Evolutionary conservation across 1,140 invertebrate genomes (phyloP).

Genomic region (Hylaeus anthracinus): DNA sequence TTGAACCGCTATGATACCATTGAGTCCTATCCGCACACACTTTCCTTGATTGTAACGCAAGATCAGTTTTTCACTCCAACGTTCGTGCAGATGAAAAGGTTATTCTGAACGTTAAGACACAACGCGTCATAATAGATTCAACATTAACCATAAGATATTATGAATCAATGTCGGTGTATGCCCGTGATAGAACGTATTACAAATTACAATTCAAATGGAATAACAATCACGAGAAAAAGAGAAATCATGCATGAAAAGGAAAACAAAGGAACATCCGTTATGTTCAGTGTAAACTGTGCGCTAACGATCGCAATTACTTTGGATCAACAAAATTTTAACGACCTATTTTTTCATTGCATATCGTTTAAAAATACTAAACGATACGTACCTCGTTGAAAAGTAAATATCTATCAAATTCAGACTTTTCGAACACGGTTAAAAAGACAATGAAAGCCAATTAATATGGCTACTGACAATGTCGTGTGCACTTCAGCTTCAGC

Average conservation of each 20-base stretch:
- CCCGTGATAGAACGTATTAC: not conserved
- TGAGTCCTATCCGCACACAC: not conserved
- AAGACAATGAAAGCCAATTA: slow-evolving; percentile 27
- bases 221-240: not conserved
- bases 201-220: not conserved
- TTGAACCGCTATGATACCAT: not conserved
- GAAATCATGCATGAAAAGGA: not conserved
- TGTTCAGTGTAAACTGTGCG: not conserved
- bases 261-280: not conserved
- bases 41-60: not conserved
- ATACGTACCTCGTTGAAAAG: slow-evolving; percentile 29
- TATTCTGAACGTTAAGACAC: not conserved
- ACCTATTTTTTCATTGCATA: not conserved
- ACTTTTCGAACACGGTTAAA: slow-evolving; percentile 31
- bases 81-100: not conserved
- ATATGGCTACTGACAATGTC: slow-evolving; percentile 35
- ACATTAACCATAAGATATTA: not conserved
- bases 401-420: slow-evolving; percentile 20
- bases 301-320: not conserved
- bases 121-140: not conserved
- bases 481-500: not conserved
- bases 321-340: not conserved
- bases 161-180: not conserved
- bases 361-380: not conserved
- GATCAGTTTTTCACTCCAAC: not conserved